Conservation (phyloP, 92 coral and sea anemone species). For the Parazoanthus darwini region DNA sequence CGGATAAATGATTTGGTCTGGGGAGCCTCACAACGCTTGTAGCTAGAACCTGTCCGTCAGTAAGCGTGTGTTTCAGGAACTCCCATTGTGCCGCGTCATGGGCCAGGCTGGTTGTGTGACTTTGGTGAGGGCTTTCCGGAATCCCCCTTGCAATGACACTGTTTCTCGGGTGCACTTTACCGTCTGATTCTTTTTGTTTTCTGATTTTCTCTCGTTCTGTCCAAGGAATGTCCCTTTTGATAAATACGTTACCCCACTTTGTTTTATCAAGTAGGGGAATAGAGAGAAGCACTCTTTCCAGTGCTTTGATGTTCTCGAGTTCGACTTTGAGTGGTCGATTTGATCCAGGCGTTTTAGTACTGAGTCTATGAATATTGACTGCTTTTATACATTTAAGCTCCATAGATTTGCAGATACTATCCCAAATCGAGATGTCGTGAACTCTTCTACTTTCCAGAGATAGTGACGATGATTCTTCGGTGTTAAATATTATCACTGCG, state of each 20-base stretch:
- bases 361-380: not conserved
- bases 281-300: not conserved
- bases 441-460: not conserved
- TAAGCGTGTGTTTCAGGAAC: not conserved
- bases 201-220: not conserved
- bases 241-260: not conserved
- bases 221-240: constrained; percentile 1
- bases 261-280: not conserved
- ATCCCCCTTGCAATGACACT: not conserved
- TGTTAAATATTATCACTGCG: not conserved
- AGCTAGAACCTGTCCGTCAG: not conserved
- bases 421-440: not conserved
- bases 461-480: not conserved
- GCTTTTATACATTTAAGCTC: too few relatives aligned
- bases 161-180: not conserved
- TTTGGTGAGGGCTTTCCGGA: not conserved
- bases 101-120: not conserved
- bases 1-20: too few relatives aligned
- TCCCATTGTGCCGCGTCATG: too few relatives aligned
- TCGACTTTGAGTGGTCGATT: not conserved
- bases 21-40: not conserved
- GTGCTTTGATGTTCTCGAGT: not conserved
- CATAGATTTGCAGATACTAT: not conserved
- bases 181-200: not conserved
- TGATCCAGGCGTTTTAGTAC: not conserved